Evolutionary conservation across 1,140 invertebrate species (phyloP).

Genomic region (Choristoneura fumiferana): DNA sequence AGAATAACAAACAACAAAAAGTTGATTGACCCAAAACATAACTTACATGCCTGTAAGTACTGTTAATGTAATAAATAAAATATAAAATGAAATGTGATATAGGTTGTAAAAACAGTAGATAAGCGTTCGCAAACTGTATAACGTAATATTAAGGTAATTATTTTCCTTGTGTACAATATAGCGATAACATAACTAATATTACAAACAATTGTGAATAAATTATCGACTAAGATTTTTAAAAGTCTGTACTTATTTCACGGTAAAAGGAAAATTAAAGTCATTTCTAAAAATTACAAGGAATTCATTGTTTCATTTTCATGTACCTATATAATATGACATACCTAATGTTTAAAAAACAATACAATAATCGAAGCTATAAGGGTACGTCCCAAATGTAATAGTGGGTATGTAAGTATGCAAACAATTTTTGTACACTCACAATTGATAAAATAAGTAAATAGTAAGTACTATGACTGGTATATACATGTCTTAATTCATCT

Average conservation of each 20-base stretch:
- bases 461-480: too few species aligned
- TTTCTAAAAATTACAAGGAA: slow-evolving; percentile 58
- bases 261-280: slow-evolving; percentile 70
- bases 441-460: too few species aligned
- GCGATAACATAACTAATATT: slow-evolving; percentile 38
- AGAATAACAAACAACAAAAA: too few species aligned
- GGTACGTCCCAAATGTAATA: too few species aligned
- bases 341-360: too few species aligned
- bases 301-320: slow-evolving; percentile 19
- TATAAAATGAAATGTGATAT: slow-evolving; percentile 76
- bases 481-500: too few species aligned
- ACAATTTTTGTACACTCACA: too few species aligned
- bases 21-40: too few species aligned
- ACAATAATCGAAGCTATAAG: too few species aligned
- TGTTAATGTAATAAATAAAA: slow-evolving; percentile 27
- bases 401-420: too few species aligned
- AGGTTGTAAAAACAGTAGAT: slow-evolving; percentile 70
- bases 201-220: slow-evolving; percentile 64
- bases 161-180: slow-evolving; percentile 50
- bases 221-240: slow-evolving; percentile 72
- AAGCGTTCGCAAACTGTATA: slow-evolving; percentile 63
- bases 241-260: slow-evolving; percentile 70
- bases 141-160: slow-evolving; percentile 35
- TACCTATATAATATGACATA: too few species aligned
- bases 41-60: not conserved